Conservation (phyloP, 2,888 invertebrate genomes). For the Ernsta delagoae region DNA sequence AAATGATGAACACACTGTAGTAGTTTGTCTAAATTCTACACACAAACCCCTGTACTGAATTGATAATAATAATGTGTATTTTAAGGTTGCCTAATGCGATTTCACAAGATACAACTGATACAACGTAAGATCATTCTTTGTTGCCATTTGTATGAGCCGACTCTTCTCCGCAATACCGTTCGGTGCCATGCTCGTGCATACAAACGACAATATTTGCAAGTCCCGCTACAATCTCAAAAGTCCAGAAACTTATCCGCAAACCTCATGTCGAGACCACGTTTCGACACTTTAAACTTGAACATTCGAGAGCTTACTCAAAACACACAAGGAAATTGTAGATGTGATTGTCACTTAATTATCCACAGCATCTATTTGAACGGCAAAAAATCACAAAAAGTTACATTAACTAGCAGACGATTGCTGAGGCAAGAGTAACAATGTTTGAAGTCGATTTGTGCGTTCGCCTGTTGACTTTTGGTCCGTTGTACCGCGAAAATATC, state of each 20-base stretch:
- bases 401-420: not conserved
- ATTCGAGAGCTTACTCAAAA: not conserved
- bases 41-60: not conserved
- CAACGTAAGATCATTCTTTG: conserved; percentile 37
- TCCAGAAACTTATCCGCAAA: conserved; percentile 29
- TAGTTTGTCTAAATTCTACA: not conserved
- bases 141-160: conserved; percentile 31
- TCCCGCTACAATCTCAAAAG: conserved; percentile 33
- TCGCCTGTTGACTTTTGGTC: conserved; percentile 37
- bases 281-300: conserved; percentile 5
- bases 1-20: not conserved
- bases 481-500: conserved; percentile 39
- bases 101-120: conserved; percentile 33
- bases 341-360: conserved; percentile 2
- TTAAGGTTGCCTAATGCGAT: conserved; percentile 20
- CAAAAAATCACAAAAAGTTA: not conserved
- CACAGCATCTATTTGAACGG: not conserved
- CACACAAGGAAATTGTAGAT: not conserved
- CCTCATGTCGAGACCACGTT: conserved; percentile 5
- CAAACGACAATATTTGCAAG: conserved; percentile 36
- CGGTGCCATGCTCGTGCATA: conserved; percentile 33
- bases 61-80: not conserved
- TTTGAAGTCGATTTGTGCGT: conserved; percentile 20
- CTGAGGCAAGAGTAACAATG: conserved; percentile 7
- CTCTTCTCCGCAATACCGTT: conserved; percentile 25